Conservation (phyloP, 2,888 invertebrate genomes). For the Zygaena filipendulae region DNA sequence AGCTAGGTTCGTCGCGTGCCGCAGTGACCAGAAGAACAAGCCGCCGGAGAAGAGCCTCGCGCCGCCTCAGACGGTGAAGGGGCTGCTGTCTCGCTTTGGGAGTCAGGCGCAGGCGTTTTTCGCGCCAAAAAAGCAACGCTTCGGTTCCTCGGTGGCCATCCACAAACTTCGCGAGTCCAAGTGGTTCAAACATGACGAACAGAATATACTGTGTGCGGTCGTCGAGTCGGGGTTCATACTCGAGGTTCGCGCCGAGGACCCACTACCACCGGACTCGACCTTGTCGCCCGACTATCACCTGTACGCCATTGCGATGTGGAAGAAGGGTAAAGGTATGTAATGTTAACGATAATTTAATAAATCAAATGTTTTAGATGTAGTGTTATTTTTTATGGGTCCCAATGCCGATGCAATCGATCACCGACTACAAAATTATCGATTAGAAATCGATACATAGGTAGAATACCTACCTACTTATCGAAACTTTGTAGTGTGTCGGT, state of each 20-base stretch:
- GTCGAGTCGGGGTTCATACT: slow-evolving; percentile 79
- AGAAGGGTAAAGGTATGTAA: slow-evolving; percentile 75
- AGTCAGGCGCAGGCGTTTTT: slow-evolving; percentile 65
- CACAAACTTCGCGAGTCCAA: slow-evolving; percentile 79
- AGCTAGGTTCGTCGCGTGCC: slow-evolving; percentile 68
- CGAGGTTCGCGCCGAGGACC: slow-evolving; percentile 68
- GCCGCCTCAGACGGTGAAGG: slow-evolving; percentile 59
- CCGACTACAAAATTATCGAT: no score
- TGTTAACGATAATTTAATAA: no score
- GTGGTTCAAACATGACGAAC: slow-evolving; percentile 79
- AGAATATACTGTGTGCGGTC: slow-evolving; percentile 76
- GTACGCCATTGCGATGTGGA: slow-evolving; percentile 78
- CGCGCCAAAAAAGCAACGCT: slow-evolving; percentile 62
- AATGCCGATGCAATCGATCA: slow-evolving; percentile 1
- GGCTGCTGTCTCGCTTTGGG: slow-evolving; percentile 64
- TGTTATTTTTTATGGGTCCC: no score
- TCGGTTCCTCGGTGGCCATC: slow-evolving; percentile 75
- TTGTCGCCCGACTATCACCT: slow-evolving; percentile 65
- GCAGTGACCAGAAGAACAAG: slow-evolving; percentile 66
- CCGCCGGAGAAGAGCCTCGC: slow-evolving; percentile 64
- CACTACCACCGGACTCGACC: slow-evolving; percentile 50
- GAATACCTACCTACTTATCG: no score
- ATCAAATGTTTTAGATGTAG: slow-evolving; percentile 1
- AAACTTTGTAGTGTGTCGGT: no score
- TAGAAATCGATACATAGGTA: no score